A percentile compares a stretch with the other conserved stretches of the same genome.
phyloP scores from a whole-genome alignment of 2,797 vertebrate species.

The Rhodeus uyekii region DNA sequence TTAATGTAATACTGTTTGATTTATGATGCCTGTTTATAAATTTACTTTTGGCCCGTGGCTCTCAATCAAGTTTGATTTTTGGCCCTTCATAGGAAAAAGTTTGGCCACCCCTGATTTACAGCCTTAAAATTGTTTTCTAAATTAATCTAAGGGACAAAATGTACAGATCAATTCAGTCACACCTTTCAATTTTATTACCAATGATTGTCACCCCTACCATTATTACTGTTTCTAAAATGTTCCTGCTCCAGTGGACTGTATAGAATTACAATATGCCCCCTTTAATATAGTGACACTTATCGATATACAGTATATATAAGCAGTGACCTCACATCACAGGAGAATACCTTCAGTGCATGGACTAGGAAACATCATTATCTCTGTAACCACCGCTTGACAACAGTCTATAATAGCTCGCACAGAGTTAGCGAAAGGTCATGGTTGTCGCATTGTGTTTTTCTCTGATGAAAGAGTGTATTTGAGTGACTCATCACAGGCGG shows the following conservation, averaged over 20 bases:
- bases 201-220: not conserved
- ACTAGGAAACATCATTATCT: slow-evolving; percentile 7
- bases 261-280: not conserved
- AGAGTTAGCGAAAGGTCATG: slow-evolving; percentile 18
- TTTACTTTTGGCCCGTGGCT: no score
- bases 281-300: not conserved
- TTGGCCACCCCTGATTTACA: no score
- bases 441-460: slow-evolving; percentile 35
- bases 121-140: not conserved
- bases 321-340: slow-evolving; percentile 16
- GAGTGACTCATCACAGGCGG: slow-evolving; percentile 31
- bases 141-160: not conserved
- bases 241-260: not conserved
- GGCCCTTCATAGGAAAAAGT: no score
- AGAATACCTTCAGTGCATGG: not conserved
- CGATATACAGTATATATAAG: not conserved
- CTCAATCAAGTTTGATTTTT: no score
- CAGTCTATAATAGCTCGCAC: slow-evolving; percentile 14
- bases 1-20: no score
- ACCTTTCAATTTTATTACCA: slow-evolving; percentile 1
- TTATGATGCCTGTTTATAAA: no score
- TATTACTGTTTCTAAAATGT: not conserved
- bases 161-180: not conserved
- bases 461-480: slow-evolving; percentile 35
- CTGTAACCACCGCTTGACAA: slow-evolving; percentile 12